Evolutionary conservation across 2,797 vertebrate species (phyloP), one percentile per base, ranked within the genome.

Genomic region (Meda fulgida): DNA sequence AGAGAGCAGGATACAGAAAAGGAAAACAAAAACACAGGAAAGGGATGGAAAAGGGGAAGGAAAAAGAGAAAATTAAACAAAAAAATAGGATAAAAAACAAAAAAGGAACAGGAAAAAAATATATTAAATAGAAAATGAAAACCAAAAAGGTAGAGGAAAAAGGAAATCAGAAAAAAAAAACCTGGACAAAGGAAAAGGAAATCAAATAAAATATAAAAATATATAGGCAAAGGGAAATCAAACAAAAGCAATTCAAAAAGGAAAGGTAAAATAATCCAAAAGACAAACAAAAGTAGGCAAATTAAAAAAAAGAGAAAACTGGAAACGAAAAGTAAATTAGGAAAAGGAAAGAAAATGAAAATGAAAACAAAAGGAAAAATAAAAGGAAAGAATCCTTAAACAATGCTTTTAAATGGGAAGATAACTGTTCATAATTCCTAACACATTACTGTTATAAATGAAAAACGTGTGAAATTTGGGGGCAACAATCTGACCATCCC

Each of bases 401-500:
- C 4, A 71, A 13, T 48, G 70, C 40, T 63, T 75, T 83, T 7
- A 84, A 83, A 77, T 9, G 3, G 7, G 73, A 69, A 18, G 21
- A 58, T 34, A n/a, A 29, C n/a, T 13, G 75, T 70, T 78, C 7
- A 58, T 13, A 70, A 58, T 13, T 69, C 38, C 51, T 18, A 21
- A 70, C 60, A 78, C 38, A 16, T 78, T 43, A 60, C 19, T 53
- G 75, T 63, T 72, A 21, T 73, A 58, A 80, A 72, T 65, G 38
- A 63, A 71, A 72, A 70, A 48, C 5, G 23, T 55, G 60, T 63
- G 26, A 36, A 79, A 79, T 79, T 21, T 26, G 8, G 8, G 29
- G 26, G 80, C 76, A 85, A 73, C 77, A 85, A 80, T 65, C 31
- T 85, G 84, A 71, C 80, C 63, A 81, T 85, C 67, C 81, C 48